Percentiles rank a stretch among this genome's conserved stretches.
Conservation (phyloP, 1,140 invertebrate genomes). For the Drosophila grimshawi region DNA sequence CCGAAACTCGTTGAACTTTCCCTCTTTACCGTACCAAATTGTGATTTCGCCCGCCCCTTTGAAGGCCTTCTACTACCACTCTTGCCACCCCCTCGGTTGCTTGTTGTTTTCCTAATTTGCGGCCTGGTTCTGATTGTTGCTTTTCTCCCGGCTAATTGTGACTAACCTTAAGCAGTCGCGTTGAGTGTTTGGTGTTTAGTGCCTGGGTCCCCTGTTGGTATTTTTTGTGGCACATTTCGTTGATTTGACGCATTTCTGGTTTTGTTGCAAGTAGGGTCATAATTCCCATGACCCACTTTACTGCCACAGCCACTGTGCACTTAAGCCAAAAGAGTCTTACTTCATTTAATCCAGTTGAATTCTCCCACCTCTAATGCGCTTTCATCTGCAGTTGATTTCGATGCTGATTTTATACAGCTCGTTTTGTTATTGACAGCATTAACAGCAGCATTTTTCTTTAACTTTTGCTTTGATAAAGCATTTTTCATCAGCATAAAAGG, state of each 20-base stretch:
- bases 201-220: background rate
- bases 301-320: background rate
- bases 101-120: conserved; percentile 28
- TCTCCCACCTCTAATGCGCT: background rate
- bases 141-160: conserved; percentile 42
- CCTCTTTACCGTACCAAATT: conserved; percentile 16
- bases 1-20: conserved; percentile 3
- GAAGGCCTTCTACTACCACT: background rate
- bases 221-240: background rate
- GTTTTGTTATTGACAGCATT: background rate
- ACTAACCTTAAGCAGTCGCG: conserved; percentile 29
- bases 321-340: background rate
- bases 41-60: background rate
- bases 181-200: background rate
- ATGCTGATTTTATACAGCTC: background rate
- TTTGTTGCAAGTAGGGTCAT: conserved; percentile 16
- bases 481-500: no score
- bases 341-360: background rate
- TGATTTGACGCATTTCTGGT: conserved; percentile 15
- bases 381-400: background rate
- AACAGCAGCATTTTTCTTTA: background rate
- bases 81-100: background rate
- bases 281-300: conserved; percentile 25
- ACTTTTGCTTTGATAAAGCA: background rate
- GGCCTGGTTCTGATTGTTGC: conserved; percentile 38